Evolutionary conservation across 2,888 invertebrate species (phyloP), one percentile per base, ranked within the genome.

Genomic region (Acleris emargana): DNA sequence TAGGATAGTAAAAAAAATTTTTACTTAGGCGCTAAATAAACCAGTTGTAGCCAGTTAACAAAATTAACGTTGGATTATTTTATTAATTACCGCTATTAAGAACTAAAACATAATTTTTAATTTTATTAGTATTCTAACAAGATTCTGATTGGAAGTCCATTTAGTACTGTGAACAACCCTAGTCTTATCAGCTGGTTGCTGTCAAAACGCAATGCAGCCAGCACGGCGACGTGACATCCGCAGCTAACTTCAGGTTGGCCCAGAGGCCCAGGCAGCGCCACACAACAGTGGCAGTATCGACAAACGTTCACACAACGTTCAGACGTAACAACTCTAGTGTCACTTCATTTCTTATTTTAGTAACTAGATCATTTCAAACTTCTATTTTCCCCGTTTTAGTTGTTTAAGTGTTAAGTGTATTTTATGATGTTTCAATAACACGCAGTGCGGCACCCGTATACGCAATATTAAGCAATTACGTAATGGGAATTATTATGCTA

Each of bases 401-500:
- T 86, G 79, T 84, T 75, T 87, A 87, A 88, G 91, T 91, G 91
- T 83, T 88, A 88, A 89, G 91, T 91, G 91, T 86, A 84, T 79
- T 80, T 74, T 78, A 84, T 83, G 83, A 85, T 84, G 84, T 84
- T 87, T 78, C 74, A 77, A 85, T 88, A 83, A 89, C 87, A 84
- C 80, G 84, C 75, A 89, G 91, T 91, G 91, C 86, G 83, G 87
- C 85, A 87, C 83, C 79, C 83, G 78, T 81, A 85, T 79, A 87
- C 84, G 86, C 85, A 86, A 84, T 87, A 81, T 89, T 76, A 87
- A 87, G 86, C 84, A 88, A 91, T 92, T 92, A 92, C 91, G 91
- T 92, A 92, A 92, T 92, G 92, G 91, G 89, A 92, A 91, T 91
- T 91, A 91, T 92, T 91, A 91, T 92, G 91, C 89, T 91, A 89